Evolutionary conservation across 2,113 vertebrate species (phyloP), one percentile per base, ranked within the genome.

Genomic region (Tyrannus savana): DNA sequence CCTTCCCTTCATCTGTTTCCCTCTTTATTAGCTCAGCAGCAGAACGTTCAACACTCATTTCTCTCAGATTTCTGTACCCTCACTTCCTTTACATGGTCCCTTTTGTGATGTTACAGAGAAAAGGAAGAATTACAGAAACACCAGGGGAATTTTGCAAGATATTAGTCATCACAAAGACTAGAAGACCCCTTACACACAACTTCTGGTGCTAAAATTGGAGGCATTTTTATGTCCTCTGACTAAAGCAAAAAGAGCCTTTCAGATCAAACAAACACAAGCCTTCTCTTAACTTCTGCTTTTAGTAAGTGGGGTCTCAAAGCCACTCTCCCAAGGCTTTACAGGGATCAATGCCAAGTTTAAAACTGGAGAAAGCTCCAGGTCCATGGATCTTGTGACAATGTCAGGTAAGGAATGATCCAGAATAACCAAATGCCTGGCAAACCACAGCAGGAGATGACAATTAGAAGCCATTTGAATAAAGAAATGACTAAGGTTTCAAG

Each of bases 381-480:
- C 73, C 37, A 1, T 3, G 5, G 23, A 25, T 8, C 31, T 42
- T 18, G 10, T 46, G 42, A 44, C 7, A 2, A 3, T 7, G 30
- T 3, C 63, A 73, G 35, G 15, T 6, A 52, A 55, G 67, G 59
- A 77, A 55, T 13, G 19, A 85, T n/a, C 82, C 46, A 28, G 46
- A 90, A 73, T 3, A 52, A 66, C 35, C n/a, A 69, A 77, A 59
- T 4, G 21, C 58, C 21, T 35, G 50, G 21, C 42, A 90, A 85
- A 49, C 31, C 52, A 31, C 21, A 21, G 19, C 22, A 50, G 60
- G 50, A 74, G 46, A 39, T n/a, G 69, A 22, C 8, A 74, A 64
- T 24, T 4, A 58, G 17, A 64, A 81, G 37, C 12, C 17, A 33
- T 85, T 11, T 42, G 47, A 83, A 50, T 25, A 50, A 31, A 85